A percentile compares a stretch with the other conserved stretches of the same genome.
phyloP scores from a whole-genome alignment of 2,888 invertebrate species.

The Ligdia adustata region DNA sequence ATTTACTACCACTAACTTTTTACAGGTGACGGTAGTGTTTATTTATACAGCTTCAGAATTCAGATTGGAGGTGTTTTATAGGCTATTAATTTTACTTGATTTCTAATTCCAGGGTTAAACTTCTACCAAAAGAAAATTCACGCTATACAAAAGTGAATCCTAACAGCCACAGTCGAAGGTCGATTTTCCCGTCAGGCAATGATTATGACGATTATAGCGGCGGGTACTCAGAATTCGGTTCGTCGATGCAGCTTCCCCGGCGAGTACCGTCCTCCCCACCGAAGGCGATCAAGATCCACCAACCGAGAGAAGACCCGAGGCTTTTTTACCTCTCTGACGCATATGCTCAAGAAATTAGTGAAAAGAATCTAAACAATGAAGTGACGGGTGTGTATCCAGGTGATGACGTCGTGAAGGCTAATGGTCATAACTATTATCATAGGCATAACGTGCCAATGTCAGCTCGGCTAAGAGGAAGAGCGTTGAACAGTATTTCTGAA shows the following conservation, averaged over 20 bases:
- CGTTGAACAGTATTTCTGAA: constrained; percentile 41
- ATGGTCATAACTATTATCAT: constrained; percentile 35
- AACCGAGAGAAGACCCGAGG: constrained; percentile 72
- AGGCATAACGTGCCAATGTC: constrained; percentile 36
- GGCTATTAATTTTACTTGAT: constrained; percentile 11
- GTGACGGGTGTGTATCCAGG: constrained; percentile 65
- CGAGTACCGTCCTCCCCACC: constrained; percentile 47
- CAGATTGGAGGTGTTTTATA: background rate
- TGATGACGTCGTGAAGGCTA: constrained; percentile 56
- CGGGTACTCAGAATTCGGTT: constrained; percentile 53
- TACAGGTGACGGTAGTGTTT: background rate
- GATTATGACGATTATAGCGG: constrained; percentile 71
- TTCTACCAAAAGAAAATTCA: constrained; percentile 46
- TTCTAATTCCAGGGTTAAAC: constrained; percentile 54
- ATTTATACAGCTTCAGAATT: too few relatives aligned
- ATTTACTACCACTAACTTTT: too few relatives aligned
- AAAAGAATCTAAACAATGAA: constrained; percentile 60
- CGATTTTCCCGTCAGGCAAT: constrained; percentile 50
- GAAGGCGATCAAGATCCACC: constrained; percentile 58
- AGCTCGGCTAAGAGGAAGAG: constrained; percentile 42
- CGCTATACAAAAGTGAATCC: constrained; percentile 25
- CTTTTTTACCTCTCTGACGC: constrained; percentile 74
- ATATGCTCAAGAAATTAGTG: constrained; percentile 67
- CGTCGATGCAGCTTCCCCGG: constrained; percentile 52
- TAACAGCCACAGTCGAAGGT: constrained; percentile 43